phyloP scores from a whole-genome alignment of 1,140 invertebrate genomes.

The Tribolium castaneum region DNA sequence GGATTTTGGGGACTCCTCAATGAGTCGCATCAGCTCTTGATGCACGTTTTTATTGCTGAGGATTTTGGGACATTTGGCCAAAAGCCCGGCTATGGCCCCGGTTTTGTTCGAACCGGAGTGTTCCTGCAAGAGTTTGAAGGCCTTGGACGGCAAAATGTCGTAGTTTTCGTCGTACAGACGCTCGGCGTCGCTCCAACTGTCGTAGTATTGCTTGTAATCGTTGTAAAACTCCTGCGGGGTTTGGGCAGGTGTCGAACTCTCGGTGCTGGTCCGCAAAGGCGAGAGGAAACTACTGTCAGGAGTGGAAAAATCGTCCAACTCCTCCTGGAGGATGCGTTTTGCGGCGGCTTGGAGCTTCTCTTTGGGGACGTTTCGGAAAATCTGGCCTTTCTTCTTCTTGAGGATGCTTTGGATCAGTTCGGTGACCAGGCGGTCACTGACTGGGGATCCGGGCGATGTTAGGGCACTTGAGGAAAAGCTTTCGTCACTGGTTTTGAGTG shows the following conservation, averaged over 20 bases:
- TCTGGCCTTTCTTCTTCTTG: conserved; percentile 66
- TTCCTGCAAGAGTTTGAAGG: conserved; percentile 65
- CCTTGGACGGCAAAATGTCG: conserved; percentile 68
- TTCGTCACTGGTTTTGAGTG: conserved; percentile 56
- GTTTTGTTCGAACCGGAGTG: conserved; percentile 57
- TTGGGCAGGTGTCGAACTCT: conserved; percentile 63
- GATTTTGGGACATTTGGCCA: conserved; percentile 68
- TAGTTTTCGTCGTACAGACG: conserved; percentile 54
- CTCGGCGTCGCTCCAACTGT: conserved; percentile 68
- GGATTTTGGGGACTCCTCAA: conserved; percentile 50
- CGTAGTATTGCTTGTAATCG: conserved; percentile 71
- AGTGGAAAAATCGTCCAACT: conserved; percentile 63
- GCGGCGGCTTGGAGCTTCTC: conserved; percentile 70
- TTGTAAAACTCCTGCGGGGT: conserved; percentile 64
- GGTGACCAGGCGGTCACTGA: conserved; percentile 69
- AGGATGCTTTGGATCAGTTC: conserved; percentile 70
- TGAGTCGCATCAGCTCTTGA: conserved; percentile 61
- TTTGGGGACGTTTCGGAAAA: conserved; percentile 67
- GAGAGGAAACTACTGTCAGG: conserved; percentile 57
- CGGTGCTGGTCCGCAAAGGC: conserved; percentile 51
- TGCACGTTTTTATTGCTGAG: conserved; percentile 70
- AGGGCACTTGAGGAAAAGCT: conserved; percentile 66
- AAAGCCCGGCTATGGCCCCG: conserved; percentile 59
- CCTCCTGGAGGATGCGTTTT: conserved; percentile 67
- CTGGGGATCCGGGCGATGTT: conserved; percentile 67